phyloP scores from a whole-genome alignment of 2,797 vertebrate species.

The Gastrophryne carolinensis region DNA sequence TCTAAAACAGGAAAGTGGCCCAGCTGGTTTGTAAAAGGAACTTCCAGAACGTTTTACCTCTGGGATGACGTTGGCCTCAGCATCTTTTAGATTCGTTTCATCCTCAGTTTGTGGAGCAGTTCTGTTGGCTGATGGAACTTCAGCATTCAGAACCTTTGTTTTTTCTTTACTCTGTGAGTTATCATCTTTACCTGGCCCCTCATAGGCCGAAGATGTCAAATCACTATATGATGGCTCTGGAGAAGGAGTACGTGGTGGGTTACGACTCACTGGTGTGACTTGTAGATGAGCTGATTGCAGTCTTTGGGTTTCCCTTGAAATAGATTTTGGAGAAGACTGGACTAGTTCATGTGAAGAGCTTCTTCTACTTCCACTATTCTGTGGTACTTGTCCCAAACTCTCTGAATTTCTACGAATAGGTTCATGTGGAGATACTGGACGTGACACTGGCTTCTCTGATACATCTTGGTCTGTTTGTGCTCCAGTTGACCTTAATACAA shows the following conservation, averaged over 20 bases:
- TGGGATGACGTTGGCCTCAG: not conserved
- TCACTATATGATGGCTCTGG: not conserved
- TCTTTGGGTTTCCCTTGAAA: not conserved
- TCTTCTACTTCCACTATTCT: not conserved
- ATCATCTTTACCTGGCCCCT: not conserved
- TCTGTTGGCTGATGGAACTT: not conserved
- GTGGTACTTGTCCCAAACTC: not conserved
- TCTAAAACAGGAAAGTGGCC: conserved; percentile 27
- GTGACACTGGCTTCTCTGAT: not conserved
- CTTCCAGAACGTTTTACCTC: not conserved
- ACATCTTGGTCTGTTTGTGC: not conserved
- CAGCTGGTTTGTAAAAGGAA: conserved; percentile 40
- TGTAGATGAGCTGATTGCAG: not conserved
- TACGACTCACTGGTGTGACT: too few relatives aligned
- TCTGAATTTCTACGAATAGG: not conserved
- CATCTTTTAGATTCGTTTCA: not conserved
- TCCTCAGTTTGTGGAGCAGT: not conserved
- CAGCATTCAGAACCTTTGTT: not conserved
- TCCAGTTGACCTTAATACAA: not conserved
- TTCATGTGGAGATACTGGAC: not conserved
- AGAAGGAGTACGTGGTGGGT: not conserved
- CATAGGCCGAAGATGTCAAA: not conserved
- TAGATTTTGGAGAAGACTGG: not conserved
- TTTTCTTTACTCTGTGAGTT: not conserved
- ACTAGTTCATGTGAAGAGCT: not conserved